phyloP scores from a whole-genome alignment of 2,888 invertebrate species.

The Caenorhabditis japonica region DNA sequence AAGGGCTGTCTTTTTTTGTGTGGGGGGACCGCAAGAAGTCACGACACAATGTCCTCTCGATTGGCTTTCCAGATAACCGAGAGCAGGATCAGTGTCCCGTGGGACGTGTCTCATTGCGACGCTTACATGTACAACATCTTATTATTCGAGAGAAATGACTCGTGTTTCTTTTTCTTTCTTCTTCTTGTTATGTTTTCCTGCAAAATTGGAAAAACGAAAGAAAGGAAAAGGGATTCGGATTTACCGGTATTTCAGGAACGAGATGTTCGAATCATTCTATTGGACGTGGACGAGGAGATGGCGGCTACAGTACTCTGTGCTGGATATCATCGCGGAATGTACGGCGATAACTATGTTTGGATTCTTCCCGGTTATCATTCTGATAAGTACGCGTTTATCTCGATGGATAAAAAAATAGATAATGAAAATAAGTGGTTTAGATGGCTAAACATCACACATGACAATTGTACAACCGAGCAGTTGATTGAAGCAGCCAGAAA shows the following conservation, averaged over 20 bases:
- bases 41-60: slow-evolving; percentile 51
- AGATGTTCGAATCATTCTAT: slow-evolving; percentile 93
- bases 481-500: slow-evolving; percentile 28
- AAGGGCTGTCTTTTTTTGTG: slow-evolving; percentile 19
- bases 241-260: slow-evolving; percentile 80
- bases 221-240: slow-evolving; percentile 3
- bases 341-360: slow-evolving; percentile 94
- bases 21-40: too few species aligned
- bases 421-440: slow-evolving; percentile 8
- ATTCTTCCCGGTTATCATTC: slow-evolving; percentile 85
- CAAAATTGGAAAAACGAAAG: slow-evolving; percentile 19
- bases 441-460: slow-evolving; percentile 37
- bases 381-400: slow-evolving; percentile 63
- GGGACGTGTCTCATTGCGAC: slow-evolving; percentile 7
- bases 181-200: too few species aligned
- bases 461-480: slow-evolving; percentile 49
- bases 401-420: neutral
- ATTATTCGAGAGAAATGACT: slow-evolving; percentile 50
- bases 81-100: slow-evolving; percentile 29
- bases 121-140: slow-evolving; percentile 49
- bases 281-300: slow-evolving; percentile 95
- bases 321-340: slow-evolving; percentile 81
- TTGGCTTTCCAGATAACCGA: slow-evolving; percentile 48
- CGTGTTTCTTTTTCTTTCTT: neutral
- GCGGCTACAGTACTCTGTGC: slow-evolving; percentile 82